Base-by-base conservation (phyloP, 1,140 invertebrate genomes). In the Macrocentrus cingulum region DNA sequence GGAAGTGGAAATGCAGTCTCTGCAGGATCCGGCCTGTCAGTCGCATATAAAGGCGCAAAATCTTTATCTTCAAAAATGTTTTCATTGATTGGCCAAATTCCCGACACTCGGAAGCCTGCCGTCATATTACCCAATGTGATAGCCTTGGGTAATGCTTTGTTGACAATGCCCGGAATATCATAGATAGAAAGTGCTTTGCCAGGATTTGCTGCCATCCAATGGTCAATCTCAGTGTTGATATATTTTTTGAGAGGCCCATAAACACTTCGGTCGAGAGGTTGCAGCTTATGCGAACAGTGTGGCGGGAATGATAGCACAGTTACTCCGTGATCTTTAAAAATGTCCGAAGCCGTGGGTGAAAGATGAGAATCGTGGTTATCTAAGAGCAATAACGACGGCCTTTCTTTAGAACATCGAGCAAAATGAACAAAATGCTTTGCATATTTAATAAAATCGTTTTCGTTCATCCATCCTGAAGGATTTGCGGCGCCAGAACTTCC, bases 261-360 rank as follows among this genome's bases (percentile, higher is more conserved):
- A 50, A 75, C 66, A 22, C 56, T 42, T 20, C 66, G 59, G 63
- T 76, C 75, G 6, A 76, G 57, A 11, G 75, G 74, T 55, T 79
- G 71, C 25, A 77, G 36, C 18, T 65, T 65, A 39, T 75, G 69
- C 2, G 65, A 71, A 49, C 62, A 64, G 36, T 79, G 74, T 34
- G 74, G 69, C 6, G 74, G 72, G 8, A 74, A 59, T 25, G 56
- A 66, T 34, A 68, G 18, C 16, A 73, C 52, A 2, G 56, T 61
- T 11, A 64, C 46, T 13, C 57, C 39, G 36, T 69, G 68, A 44
- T 65, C 54, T 48, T 60, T 66, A 32, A 61, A 53, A 32, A 53
- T 53, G 23, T 66, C 59, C 23, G 65, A 42, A 11, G 68, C 39
- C 9, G 2, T 19, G 9, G 61, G 34, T 29, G 48, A 11, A 9